These are phyloP conservation scores for Ophthalmolycus amberensis DNA, from an alignment of 2,113 vertebrate species.

Conservation along the genomic window DNA sequence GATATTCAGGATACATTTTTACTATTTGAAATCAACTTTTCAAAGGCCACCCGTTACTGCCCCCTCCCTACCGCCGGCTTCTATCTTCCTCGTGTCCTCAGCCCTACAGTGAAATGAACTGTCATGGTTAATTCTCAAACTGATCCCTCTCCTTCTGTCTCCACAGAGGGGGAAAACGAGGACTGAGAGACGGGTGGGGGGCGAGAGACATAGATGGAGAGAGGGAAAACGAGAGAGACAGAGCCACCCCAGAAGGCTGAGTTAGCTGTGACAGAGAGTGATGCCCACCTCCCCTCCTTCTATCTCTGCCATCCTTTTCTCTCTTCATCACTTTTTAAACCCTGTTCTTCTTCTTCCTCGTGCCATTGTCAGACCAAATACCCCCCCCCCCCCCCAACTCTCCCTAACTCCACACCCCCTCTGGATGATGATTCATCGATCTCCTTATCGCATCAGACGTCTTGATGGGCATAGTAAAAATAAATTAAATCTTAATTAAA, in stretches of 20 bases:
- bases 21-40: slow-evolving; percentile 56
- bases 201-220: slow-evolving; percentile 40
- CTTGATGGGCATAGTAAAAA: slow-evolving; percentile 77
- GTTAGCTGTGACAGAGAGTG: slow-evolving; percentile 74
- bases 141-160: slow-evolving; percentile 81
- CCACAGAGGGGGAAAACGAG: slow-evolving; percentile 57
- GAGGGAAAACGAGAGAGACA: slow-evolving; percentile 46
- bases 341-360: slow-evolving; percentile 36
- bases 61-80: slow-evolving; percentile 8
- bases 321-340: slow-evolving; percentile 67
- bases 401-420: not conserved
- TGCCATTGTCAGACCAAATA: slow-evolving; percentile 39
- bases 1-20: slow-evolving; percentile 40
- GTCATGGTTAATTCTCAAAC: slow-evolving; percentile 80
- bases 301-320: slow-evolving; percentile 56
- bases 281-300: slow-evolving; percentile 70
- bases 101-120: slow-evolving; percentile 79
- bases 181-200: slow-evolving; percentile 42
- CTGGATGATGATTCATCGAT: slow-evolving; percentile 74
- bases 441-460: slow-evolving; percentile 71
- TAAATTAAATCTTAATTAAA: slow-evolving; percentile 81
- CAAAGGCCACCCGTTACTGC: slow-evolving; percentile 24
- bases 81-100: slow-evolving; percentile 51
- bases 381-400: not conserved
- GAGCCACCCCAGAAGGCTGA: slow-evolving; percentile 66